Base-by-base conservation (phyloP, 2,888 invertebrate species). In the Chymomyza fuscimana region DNA sequence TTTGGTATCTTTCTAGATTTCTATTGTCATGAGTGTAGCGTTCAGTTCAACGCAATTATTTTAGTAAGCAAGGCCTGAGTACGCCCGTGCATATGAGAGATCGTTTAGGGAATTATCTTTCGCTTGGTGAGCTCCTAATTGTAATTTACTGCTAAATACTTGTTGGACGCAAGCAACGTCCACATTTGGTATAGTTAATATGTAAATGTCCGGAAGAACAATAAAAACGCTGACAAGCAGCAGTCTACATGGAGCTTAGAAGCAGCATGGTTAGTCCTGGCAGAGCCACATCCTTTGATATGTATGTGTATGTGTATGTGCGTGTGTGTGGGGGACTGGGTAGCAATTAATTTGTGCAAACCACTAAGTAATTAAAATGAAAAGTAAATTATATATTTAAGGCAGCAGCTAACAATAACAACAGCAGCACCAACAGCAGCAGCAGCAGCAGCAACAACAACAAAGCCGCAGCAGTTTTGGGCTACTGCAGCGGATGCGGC, bases 281-380 rank as follows among this genome's bases (percentile, higher is more conserved):
- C 40, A 46, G 36, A 5, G 7, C 9, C 12, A 46, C 3, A 46
- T 46, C 40, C 40, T 2, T 12, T 12, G 6, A 46, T 46, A 46
- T 9, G 36, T 36, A 12, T 46, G 40, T 40, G 16, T 62, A 50
- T 22, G 40, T 62, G 61, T 40, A 0, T 36, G 62, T 68, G 63
- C 69, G 58, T 59, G 32, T 67, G 73, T 72, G 77, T 69, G 68
- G 64, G 12, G 10, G 10, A 1, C 32, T 12, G 54, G 60, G 70
- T 73, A 87, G 87, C 84, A 85, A 82, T 85, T 85, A 87, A 87
- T 85, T 85, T 87, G 73, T 78, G 78, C 79, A 79, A 81, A 79
- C 85, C 86, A 81, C 83, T 87, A 77, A 78, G 86, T 82, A 85
- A 85, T 85, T 85, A 85, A 85, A 85, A 85, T 85, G 81, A 74